phyloP scores from a whole-genome alignment of 2,797 vertebrate genomes.

The Lepilemur septentrionalis region DNA sequence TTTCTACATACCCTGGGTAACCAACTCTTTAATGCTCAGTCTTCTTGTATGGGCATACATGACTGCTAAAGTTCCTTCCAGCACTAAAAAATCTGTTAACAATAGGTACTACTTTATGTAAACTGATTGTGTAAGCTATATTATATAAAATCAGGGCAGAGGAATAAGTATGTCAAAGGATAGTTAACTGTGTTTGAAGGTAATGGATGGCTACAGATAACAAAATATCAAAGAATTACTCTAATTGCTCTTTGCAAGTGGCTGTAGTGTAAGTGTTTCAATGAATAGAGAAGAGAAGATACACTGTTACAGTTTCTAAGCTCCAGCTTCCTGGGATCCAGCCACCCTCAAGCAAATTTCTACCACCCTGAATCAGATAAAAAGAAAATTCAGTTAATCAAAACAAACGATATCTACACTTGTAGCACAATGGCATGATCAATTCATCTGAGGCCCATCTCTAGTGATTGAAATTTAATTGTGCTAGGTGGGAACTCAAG shows the following conservation, averaged over 20 bases:
- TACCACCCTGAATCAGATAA: background rate
- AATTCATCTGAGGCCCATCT: background rate
- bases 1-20: background rate
- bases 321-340: background rate
- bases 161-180: background rate
- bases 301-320: background rate
- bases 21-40: background rate
- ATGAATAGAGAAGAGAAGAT: background rate
- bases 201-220: background rate
- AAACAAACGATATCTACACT: background rate
- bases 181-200: background rate
- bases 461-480: background rate
- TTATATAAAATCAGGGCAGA: background rate
- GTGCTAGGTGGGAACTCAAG: background rate
- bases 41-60: background rate
- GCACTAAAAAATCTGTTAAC: background rate
- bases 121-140: background rate
- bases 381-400: background rate
- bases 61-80: background rate
- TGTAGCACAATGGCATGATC: background rate
- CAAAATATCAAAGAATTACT: background rate
- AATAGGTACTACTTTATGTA: background rate
- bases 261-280: background rate
- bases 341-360: too few relatives aligned
- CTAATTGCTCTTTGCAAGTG: background rate